These are phyloP conservation scores for Helostoma temminkii DNA, from an alignment of 2,797 vertebrate species.

Conservation along the genomic window DNA sequence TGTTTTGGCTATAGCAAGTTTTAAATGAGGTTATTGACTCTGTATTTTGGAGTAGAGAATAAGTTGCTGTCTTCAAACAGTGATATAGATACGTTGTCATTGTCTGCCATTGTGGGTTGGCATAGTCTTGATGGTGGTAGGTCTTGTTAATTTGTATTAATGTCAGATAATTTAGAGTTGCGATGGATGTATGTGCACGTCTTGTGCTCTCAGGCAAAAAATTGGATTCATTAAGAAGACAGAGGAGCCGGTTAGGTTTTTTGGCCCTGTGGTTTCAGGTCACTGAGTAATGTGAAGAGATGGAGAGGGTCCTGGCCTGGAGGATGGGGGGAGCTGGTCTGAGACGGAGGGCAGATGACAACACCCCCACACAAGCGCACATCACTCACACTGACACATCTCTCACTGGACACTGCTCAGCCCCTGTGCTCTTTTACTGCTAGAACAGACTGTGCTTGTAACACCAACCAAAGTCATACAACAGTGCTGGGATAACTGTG, in stretches of 20 bases:
- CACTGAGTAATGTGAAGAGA: constrained; percentile 82
- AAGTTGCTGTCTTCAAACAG: constrained; percentile 62
- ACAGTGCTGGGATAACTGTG: constrained; percentile 39
- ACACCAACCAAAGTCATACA: constrained; percentile 57
- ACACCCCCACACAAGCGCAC: constrained; percentile 60
- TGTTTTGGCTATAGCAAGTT: constrained; percentile 74
- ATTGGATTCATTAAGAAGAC: constrained; percentile 88
- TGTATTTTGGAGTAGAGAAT: constrained; percentile 56
- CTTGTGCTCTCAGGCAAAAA: constrained; percentile 85
- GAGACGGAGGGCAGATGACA: constrained; percentile 67
- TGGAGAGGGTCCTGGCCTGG: constrained; percentile 75
- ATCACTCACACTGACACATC: constrained; percentile 76
- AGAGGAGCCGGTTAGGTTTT: constrained; percentile 81
- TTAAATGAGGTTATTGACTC: constrained; percentile 76
- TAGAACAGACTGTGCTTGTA: constrained; percentile 47
- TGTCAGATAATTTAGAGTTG: constrained; percentile 83
- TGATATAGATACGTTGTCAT: constrained; percentile 72
- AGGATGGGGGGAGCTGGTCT: constrained; percentile 59
- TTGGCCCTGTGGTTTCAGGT: constrained; percentile 83
- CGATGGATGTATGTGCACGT: constrained; percentile 77
- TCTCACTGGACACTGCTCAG: constrained; percentile 53
- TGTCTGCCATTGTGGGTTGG: constrained; percentile 59
- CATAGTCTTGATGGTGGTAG: constrained; percentile 61
- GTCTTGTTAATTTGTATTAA: constrained; percentile 86
- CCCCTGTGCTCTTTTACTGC: constrained; percentile 50